phyloP scores from a whole-genome alignment of 2,113 vertebrate species.

The Fukomys damarensis region DNA sequence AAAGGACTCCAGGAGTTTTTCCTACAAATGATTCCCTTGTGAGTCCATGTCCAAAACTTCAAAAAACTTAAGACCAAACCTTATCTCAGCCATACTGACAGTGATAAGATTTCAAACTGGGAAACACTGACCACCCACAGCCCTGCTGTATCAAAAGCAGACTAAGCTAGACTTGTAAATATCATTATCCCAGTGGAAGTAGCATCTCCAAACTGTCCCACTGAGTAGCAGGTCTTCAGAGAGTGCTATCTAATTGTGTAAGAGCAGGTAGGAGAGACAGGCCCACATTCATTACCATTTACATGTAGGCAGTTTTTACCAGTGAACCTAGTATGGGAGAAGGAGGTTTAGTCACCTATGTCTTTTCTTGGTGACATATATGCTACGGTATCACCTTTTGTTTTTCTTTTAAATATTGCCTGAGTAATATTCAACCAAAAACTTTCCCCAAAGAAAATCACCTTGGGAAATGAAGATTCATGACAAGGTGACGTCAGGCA shows the following conservation, averaged over 20 bases:
- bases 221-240: constrained; percentile 79
- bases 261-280: constrained; percentile 60
- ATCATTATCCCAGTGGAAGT: constrained; percentile 79
- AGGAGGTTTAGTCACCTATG: not conserved
- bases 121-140: constrained; percentile 84
- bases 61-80: constrained; percentile 77
- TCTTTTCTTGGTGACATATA: not conserved
- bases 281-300: constrained; percentile 70
- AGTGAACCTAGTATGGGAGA: not conserved
- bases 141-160: constrained; percentile 11
- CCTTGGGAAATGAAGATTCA: not conserved
- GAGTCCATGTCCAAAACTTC: constrained; percentile 55
- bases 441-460: constrained; percentile 13
- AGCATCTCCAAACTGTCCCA: constrained; percentile 75
- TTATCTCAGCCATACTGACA: constrained; percentile 81
- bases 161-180: constrained; percentile 67
- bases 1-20: constrained; percentile 28
- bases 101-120: constrained; percentile 80
- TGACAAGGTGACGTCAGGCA: not conserved
- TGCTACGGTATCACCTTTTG: not conserved
- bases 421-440: not conserved
- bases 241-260: constrained; percentile 77
- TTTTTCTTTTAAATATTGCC: constrained; percentile 33
- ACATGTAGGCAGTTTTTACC: constrained; percentile 51
- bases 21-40: not conserved